These are phyloP conservation scores for Varanus salvator DNA, from an alignment of 2,113 vertebrate genomes.

Conservation along the genomic window DNA sequence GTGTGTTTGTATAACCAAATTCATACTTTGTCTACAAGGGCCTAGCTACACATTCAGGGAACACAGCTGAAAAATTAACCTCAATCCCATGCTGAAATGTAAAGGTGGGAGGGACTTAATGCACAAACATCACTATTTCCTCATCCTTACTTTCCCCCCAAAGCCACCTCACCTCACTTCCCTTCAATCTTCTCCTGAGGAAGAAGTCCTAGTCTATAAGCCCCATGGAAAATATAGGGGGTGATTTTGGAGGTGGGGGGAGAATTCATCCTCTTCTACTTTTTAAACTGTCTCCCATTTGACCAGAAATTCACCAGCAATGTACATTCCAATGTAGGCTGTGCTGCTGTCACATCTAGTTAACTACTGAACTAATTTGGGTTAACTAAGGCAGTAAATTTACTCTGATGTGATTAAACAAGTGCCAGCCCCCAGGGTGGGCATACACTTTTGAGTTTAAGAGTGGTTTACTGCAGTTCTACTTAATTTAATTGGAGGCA, in stretches of 20 bases:
- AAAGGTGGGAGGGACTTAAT: not conserved
- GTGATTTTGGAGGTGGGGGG: not conserved
- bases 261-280: not conserved
- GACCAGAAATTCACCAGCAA: not conserved
- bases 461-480: not conserved
- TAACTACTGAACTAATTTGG: not conserved
- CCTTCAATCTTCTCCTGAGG: not conserved
- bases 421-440: not conserved
- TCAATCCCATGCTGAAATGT: not conserved
- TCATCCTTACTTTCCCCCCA: too few species aligned
- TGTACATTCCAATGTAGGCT: not conserved
- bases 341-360: not conserved
- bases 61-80: not conserved
- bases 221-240: not conserved
- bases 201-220: not conserved
- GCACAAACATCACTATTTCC: not conserved
- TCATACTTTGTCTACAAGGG: not conserved
- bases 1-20: not conserved
- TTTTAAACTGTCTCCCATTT: not conserved
- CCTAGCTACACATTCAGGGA: not conserved
- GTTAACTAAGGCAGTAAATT: not conserved
- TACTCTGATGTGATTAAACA: not conserved
- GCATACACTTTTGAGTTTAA: not conserved
- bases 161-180: not conserved
- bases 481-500: conserved; percentile 11